Base-by-base conservation (phyloP, 2,797 vertebrate species). In the Tadarida brasiliensis region DNA sequence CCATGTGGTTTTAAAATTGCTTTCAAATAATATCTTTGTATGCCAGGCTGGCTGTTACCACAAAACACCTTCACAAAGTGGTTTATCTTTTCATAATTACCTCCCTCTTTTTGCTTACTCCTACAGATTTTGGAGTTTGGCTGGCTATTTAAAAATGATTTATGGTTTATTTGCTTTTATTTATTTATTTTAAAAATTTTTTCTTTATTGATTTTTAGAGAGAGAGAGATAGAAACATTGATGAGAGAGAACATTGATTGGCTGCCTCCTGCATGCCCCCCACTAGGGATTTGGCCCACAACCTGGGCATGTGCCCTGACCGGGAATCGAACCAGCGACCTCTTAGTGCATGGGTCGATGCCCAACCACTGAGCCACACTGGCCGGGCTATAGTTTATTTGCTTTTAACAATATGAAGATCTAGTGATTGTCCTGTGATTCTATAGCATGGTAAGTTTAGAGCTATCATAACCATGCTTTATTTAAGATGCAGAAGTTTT, bases 21-120 rank as follows among this genome's bases (percentile, higher is more conserved):
- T 94, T 97, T 97, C 82, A 94, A 12, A 83, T 93, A 87, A 44
- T 76, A 61, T 39, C 63, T 89, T 94, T 91, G 44, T 56, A 54
- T 95, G 49, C 19, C 11, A 74, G 63, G 49, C 30, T 88, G 80
- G 67, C 33, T 73, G 35, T 80, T 80, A 35, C 54, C 67, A 83
- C 74, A 76, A 93, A 95, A 83, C 76, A 94, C 20, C 56, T 89
- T 94, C 56, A 93, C 70, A 39, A 83, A 89, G 49, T 47, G 83
- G 26, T 81, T 82, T 70, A 54, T 78, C 26, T 74, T 93, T 95
- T 97, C 77, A 84, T 84, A 94, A 90, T 94, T 82, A 67, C 59
- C 68, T 90, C 20, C 15, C 16, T 87, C 28, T 83, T 84, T 90
- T 84, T 81, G 76, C 44, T 85, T 51, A 68, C n/a, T 74, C 83